phyloP scores from a whole-genome alignment of 2,888 invertebrate genomes.

The Hypomecis atomaria region DNA sequence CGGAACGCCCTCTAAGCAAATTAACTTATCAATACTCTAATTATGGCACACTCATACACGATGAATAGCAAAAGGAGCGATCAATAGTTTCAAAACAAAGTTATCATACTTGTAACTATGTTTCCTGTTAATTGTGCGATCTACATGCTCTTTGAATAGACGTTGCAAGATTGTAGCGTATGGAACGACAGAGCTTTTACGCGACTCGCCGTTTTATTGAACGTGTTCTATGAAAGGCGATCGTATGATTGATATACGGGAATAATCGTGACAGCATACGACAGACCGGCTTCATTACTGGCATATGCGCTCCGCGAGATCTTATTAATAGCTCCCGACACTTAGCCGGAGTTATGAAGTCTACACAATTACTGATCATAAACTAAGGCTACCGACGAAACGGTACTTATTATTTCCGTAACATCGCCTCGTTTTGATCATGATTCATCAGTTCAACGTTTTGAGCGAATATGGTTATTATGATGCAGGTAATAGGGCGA shows the following conservation, averaged over 20 bases:
- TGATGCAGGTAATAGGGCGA: slow-evolving; percentile 36
- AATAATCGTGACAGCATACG: slow-evolving; percentile 44
- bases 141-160: slow-evolving; percentile 33
- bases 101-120: slow-evolving; percentile 33
- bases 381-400: slow-evolving; percentile 44
- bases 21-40: slow-evolving; percentile 41
- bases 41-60: slow-evolving; percentile 12
- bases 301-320: slow-evolving; percentile 40
- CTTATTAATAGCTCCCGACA: slow-evolving; percentile 43
- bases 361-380: slow-evolving; percentile 43
- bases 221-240: slow-evolving; percentile 27
- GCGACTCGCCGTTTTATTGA: slow-evolving; percentile 31
- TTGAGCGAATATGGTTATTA: slow-evolving; percentile 40
- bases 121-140: slow-evolving; percentile 40
- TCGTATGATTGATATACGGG: slow-evolving; percentile 39
- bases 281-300: slow-evolving; percentile 40
- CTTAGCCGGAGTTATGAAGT: slow-evolving; percentile 41
- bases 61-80: slow-evolving; percentile 14
- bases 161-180: slow-evolving; percentile 33
- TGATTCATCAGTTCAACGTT: slow-evolving; percentile 48
- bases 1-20: slow-evolving; percentile 96
- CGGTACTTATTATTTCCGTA: slow-evolving; percentile 50
- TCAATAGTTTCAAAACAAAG: slow-evolving; percentile 30
- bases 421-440: slow-evolving; percentile 46
- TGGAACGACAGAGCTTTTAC: slow-evolving; percentile 31